Evolutionary conservation across 1,140 invertebrate species (phyloP), one percentile per base, ranked within the genome.

Genomic region (Heliconius congener): DNA sequence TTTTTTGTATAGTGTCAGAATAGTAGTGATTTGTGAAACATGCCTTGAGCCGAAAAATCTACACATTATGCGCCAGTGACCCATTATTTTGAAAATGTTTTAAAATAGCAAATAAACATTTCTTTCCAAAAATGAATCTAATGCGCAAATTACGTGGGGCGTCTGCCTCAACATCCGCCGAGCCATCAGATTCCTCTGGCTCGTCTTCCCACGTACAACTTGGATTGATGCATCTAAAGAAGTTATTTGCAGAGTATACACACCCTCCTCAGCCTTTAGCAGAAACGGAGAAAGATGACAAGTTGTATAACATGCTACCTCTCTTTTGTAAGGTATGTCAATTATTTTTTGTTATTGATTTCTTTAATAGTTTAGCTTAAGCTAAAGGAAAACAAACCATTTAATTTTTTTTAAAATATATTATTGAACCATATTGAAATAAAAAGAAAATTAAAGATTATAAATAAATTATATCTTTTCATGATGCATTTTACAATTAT

Each of bases 221-320:
- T 71, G 98, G 98, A 66, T 95, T 99, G 18, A 99, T 98, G 96
- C 99, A 99, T 88, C 96, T 99, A 5, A 98, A 99, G 86, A 99
- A 99, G 94, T 95, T 99, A 13, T 99, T 99, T 94, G 97, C 97
- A 34, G 99, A 99, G 88, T 99, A 98, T 86, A 97, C 97, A 30
- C 98, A 99, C 95, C 97, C 98, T 55, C 95, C 97, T 70, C 97
- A 98, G 85, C 96, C 97, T 11, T 95, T 98, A 1, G 96, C 96
- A 50, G 98, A 98, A 79, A 95, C 96, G 76, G 98, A 99, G 93
- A 96, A 97, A 81, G 98, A 99, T 94, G 97, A 98, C 88, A 99
- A 99, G 94, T 95, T 99, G 1, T 99, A 99, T 93, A 99, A 99
- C 93, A 99, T 99, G 98, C 95, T 99, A 85, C 99, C 99, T 66